Evolutionary conservation across 2,888 invertebrate species (phyloP), one percentile per base, ranked within the genome.

Genomic region (Strigamia transsilvanica): DNA sequence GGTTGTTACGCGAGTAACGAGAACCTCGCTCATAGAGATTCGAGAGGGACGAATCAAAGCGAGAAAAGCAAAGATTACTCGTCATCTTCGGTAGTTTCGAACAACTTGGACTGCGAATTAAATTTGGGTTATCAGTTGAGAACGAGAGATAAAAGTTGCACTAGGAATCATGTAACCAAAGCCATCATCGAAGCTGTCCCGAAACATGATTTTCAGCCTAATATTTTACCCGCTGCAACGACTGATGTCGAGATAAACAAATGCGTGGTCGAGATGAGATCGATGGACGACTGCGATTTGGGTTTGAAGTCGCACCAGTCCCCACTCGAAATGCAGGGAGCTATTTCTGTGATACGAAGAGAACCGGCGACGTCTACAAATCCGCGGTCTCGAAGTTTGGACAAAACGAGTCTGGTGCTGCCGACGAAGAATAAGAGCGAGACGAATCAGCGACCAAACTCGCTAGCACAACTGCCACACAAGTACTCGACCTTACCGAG

Each of bases 1-100:
- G 88, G 88, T 7, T 87, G 87, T 83, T 87, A 87, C 83, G 87
- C 87, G 83, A 87, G 87, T 83, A 86, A 85, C 84, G 88, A 88
- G 82, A 85, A 85, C 42, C 83, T 85, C 18, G 83, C 82, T 46
- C 85, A 85, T 78, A 84, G 84, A 73, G 86, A 86, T 23, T 78
- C 82, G 66, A 81, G 82, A 34, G 84, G 84, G n/a, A 83, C 83
- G 82, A 84, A 84, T 82, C 84, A 83, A 10, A 82, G 83, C 13
- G 85, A 84, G 51, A 42, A 15, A 42, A 84, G 85, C 77, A 84
- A 84, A 32, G 83, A 82, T 27, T 84, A 84, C 23, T 85, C 84
- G 13, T 83, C 83, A n/a, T 84, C 83, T 5, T 41, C 78, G 15
- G 81, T 38, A 6, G 42, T 66, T 66, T 46, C 81, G 5, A 81